phyloP scores from a whole-genome alignment of 37 sponge, comb jelly and placozoan species.

The Ephydatia muelleri region DNA sequence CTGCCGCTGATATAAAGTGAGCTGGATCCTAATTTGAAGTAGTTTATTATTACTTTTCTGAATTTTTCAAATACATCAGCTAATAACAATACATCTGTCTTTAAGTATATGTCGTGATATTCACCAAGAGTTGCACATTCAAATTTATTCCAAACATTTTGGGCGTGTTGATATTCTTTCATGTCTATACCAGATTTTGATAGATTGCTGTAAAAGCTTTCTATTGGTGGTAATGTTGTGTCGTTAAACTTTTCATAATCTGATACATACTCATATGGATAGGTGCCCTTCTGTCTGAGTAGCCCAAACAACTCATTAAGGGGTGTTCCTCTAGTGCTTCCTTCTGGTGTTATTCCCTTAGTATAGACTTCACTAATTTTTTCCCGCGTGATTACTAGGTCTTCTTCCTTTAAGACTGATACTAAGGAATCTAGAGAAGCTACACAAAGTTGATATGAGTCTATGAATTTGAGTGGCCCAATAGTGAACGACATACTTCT shows the following conservation, averaged over 20 bases:
- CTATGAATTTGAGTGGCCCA: not conserved
- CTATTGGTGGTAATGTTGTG: not conserved
- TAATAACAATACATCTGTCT: not conserved
- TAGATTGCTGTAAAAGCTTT: not conserved
- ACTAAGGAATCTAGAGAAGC: not conserved
- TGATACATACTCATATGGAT: not conserved
- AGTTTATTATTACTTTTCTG: not conserved
- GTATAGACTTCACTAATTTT: too few relatives aligned
- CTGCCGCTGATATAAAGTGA: not conserved
- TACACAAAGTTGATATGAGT: not conserved
- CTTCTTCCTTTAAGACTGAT: not conserved
- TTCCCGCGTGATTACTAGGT: not conserved
- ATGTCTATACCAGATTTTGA: not conserved
- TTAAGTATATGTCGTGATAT: not conserved
- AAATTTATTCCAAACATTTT: not conserved
- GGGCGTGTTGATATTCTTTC: not conserved
- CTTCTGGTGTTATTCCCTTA: too few relatives aligned
- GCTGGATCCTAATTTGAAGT: not conserved
- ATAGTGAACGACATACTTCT: not conserved
- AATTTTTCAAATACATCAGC: not conserved
- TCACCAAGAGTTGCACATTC: not conserved
- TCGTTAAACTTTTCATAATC: not conserved
- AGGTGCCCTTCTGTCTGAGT: not conserved
- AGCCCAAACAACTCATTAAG: not conserved
- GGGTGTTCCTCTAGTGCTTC: too few relatives aligned